Base-by-base conservation (phyloP, 2,888 invertebrate species). In the Galeopsomyia nigrocyanea region DNA sequence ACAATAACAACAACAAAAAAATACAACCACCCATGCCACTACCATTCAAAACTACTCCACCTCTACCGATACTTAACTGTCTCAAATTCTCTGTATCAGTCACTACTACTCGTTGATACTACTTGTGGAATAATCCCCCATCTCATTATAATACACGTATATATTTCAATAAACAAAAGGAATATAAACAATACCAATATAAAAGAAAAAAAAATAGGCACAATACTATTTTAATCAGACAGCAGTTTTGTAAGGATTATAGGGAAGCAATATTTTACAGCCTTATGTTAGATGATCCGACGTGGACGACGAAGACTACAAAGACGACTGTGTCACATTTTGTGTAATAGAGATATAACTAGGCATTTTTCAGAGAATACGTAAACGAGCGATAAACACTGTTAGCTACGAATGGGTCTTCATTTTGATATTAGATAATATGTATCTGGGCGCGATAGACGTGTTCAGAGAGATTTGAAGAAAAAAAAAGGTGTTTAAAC, bases 381-480 rank as follows among this genome's bases (percentile, higher is more conserved):
- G 79, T 81, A 80, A 82, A 80, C 81, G 82, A 82, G 82, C 77
- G 79, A 82, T 82, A 82, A 82, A 80, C 79, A 83, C 81, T 82
- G 81, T 80, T 82, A 84, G 80, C 76, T 75, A 80, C 83, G 81
- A 80, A 86, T 86, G 86, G 84, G 80, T 83, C 78, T 82, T 83
- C 82, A 82, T 82, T 84, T 83, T 80, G 79, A 81, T 82, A 82
- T 85, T 87, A 88, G 89, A 84, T 89, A 88, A 87, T 85, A 89
- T 89, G 89, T 89, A 89, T 87, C 87, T 89, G 86, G 88, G 88
- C 78, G 88, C 88, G 78, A 88, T 89, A 82, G 89, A 89, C 84
- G 87, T 89, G 78, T 89, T 89, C 86, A 88, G 89, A 89, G 89
- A 89, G 83, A 75, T 77, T 73, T 63, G 77, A 77, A 26, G 26